Conservation (phyloP, 2,888 invertebrate species). For the Eremobia ochroleuca region DNA sequence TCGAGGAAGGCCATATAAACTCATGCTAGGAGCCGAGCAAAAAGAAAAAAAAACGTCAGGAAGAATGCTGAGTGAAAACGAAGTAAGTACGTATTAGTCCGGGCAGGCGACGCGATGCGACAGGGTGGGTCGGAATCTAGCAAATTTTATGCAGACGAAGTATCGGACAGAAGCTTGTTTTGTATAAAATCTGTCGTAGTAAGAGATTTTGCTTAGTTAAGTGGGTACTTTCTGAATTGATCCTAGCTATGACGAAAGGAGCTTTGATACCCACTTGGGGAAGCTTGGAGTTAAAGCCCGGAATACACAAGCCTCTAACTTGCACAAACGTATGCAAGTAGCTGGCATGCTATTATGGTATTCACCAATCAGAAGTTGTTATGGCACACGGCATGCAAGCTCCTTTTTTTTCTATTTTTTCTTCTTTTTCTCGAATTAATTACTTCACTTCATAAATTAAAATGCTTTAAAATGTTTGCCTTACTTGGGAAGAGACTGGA, state of each 20-base stretch:
- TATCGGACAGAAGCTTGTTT: no score
- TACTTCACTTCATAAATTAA: no score
- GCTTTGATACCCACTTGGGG: not conserved
- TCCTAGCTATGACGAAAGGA: not conserved
- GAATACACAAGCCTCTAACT: not conserved
- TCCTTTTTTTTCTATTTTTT: no score
- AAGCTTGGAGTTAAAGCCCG: conserved; percentile 2
- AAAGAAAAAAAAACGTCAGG: not conserved
- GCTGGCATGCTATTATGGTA: not conserved
- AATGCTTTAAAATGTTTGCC: no score
- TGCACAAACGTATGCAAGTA: not conserved
- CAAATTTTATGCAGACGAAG: not conserved
- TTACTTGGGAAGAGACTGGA: no score
- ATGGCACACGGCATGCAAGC: not conserved
- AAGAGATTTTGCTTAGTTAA: not conserved
- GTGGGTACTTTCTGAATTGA: not conserved
- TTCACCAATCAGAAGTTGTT: not conserved
- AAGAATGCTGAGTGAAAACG: not conserved
- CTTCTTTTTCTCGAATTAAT: no score
- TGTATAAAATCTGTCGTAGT: not conserved
- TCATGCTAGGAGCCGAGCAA: no score
- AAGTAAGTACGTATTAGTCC: not conserved
- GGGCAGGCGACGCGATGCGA: not conserved
- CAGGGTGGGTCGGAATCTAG: not conserved
- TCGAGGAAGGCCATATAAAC: not conserved